A percentile compares a stretch with the other conserved stretches of the same genome.
These are phyloP conservation scores for Ammodytes dubius DNA, from an alignment of 2,113 vertebrate genomes.

Conservation along the genomic window DNA sequence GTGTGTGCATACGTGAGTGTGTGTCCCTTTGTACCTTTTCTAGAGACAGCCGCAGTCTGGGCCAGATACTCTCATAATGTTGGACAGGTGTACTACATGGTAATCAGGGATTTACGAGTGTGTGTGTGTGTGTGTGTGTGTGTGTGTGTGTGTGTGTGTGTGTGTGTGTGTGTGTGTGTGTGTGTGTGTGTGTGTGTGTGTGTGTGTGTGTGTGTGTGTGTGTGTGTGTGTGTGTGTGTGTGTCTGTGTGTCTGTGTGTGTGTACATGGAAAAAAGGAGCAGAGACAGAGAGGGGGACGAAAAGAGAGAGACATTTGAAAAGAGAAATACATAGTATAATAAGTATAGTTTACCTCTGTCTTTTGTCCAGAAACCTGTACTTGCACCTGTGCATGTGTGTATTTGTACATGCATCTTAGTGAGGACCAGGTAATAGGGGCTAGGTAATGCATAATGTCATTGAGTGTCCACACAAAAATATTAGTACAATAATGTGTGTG, in stretches of 20 bases:
- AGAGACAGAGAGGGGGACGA: conserved; percentile 35
- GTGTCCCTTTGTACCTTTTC: conserved; percentile 64
- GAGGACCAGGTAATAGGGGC: too few relatives aligned
- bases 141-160: conserved; percentile 14
- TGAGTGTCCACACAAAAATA: too few relatives aligned
- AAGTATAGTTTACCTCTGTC: conserved; percentile 24
- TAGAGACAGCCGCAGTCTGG: conserved; percentile 63
- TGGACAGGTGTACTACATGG: conserved; percentile 81
- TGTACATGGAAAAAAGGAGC: conserved; percentile 9
- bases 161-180: conserved; percentile 16
- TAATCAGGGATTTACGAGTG: conserved; percentile 79
- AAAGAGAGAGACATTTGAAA: conserved; percentile 15
- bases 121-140: conserved; percentile 37
- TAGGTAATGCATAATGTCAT: too few relatives aligned
- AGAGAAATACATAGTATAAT: conserved; percentile 23
- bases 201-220: conserved; percentile 29
- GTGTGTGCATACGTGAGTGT: conserved; percentile 28
- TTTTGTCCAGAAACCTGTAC: conserved; percentile 19
- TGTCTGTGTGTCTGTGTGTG: background rate
- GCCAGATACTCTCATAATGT: conserved; percentile 81
- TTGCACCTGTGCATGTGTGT: background rate
- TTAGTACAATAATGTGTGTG: background rate
- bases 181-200: conserved; percentile 33
- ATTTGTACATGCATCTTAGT: background rate
- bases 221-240: background rate